Evolutionary conservation across 2,888 invertebrate species (phyloP).

Genomic region (Drosophila setosimentum): DNA sequence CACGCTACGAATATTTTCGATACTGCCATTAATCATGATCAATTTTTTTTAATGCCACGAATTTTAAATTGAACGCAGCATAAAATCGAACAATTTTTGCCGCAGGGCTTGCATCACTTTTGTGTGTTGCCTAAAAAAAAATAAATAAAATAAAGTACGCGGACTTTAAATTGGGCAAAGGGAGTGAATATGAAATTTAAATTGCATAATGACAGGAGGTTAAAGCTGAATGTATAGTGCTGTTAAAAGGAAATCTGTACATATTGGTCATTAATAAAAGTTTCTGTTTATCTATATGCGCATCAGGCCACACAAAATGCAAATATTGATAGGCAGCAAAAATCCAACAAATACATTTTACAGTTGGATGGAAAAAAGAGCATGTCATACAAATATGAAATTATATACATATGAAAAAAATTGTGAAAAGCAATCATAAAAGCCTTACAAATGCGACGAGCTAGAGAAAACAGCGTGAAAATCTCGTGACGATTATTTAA

Average conservation of each 20-base stretch:
- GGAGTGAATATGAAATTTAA: slow-evolving; percentile 55
- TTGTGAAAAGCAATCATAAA: slow-evolving; percentile 67
- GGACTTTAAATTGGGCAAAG: slow-evolving; percentile 47
- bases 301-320: slow-evolving; percentile 53
- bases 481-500: not conserved
- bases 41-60: slow-evolving; percentile 32
- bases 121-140: slow-evolving; percentile 18
- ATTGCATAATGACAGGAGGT: slow-evolving; percentile 31
- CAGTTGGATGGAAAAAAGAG: slow-evolving; percentile 30
- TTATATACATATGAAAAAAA: slow-evolving; percentile 31
- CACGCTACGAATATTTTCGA: slow-evolving; percentile 37
- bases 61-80: slow-evolving; percentile 55
- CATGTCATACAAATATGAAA: slow-evolving; percentile 40
- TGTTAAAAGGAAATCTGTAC: slow-evolving; percentile 73
- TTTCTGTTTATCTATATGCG: slow-evolving; percentile 38
- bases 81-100: slow-evolving; percentile 52
- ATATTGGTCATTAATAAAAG: slow-evolving; percentile 79
- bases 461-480: slow-evolving; percentile 47
- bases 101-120: slow-evolving; percentile 30
- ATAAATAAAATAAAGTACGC: slow-evolving; percentile 6
- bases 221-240: slow-evolving; percentile 48
- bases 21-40: slow-evolving; percentile 67
- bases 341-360: slow-evolving; percentile 48
- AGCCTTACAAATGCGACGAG: slow-evolving; percentile 20
- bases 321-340: slow-evolving; percentile 72